These are phyloP conservation scores for Spizella passerina DNA, from an alignment of 2,797 vertebrate genomes.

Conservation along the genomic window DNA sequence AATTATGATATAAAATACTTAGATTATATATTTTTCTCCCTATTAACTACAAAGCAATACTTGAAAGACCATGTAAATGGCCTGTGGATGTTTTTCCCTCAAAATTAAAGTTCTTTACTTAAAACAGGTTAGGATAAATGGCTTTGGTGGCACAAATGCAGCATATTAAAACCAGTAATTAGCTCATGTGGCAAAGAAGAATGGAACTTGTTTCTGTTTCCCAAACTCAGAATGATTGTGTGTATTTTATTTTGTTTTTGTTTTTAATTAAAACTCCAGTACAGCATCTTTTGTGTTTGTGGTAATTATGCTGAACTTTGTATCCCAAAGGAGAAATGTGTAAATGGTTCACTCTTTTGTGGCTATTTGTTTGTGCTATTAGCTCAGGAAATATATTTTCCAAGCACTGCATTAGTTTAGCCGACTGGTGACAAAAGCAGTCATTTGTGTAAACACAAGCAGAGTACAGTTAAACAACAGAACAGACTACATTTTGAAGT, in stretches of 20 bases:
- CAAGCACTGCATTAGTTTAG: constrained; percentile 20
- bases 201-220: background rate
- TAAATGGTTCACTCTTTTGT: constrained; percentile 42
- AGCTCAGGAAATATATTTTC: constrained; percentile 47
- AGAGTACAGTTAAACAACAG: background rate
- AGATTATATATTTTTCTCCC: background rate
- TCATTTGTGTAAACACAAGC: background rate
- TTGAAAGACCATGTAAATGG: background rate
- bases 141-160: background rate
- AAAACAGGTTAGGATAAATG: background rate
- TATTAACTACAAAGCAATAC: background rate
- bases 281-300: constrained; percentile 31
- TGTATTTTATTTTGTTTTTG: constrained; percentile 37
- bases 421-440: constrained; percentile 1
- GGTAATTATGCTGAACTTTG: constrained; percentile 27
- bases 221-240: background rate
- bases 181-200: background rate
- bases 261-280: constrained; percentile 38
- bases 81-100: background rate
- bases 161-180: background rate
- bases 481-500: background rate
- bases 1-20: background rate
- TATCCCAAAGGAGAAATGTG: constrained; percentile 45
- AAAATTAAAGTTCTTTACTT: background rate
- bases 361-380: constrained; percentile 8